phyloP scores from a whole-genome alignment of 2,888 invertebrate species.

The Drosophila leonis region DNA sequence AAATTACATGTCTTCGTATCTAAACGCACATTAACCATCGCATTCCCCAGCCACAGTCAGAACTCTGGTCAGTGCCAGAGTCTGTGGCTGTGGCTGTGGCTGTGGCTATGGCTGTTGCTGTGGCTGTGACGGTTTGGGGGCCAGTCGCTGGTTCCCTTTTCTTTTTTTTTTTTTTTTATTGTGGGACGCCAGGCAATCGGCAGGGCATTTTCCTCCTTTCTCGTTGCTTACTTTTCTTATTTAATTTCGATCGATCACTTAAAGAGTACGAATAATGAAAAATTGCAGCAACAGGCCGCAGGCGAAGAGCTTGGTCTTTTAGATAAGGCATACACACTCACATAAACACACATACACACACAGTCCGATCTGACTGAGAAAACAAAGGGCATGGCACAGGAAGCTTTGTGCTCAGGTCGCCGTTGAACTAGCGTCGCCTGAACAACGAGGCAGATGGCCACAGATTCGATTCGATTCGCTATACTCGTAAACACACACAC shows the following conservation, averaged over 20 bases:
- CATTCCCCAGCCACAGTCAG: constrained; percentile 49
- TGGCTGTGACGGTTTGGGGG: constrained; percentile 21
- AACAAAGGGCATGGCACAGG: constrained; percentile 23
- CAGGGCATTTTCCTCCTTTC: constrained; percentile 53
- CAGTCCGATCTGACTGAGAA: not conserved
- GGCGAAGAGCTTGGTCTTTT: constrained; percentile 56
- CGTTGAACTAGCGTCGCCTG: constrained; percentile 11
- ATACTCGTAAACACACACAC: constrained; percentile 10
- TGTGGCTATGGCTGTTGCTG: constrained; percentile 8
- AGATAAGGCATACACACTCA: constrained; percentile 46
- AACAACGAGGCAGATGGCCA: constrained; percentile 16
- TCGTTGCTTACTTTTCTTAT: constrained; percentile 74
- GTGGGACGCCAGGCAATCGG: constrained; percentile 31
- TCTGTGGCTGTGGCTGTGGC: not conserved
- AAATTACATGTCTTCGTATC: constrained; percentile 79
- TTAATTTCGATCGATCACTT: constrained; percentile 79
- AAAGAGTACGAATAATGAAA: constrained; percentile 76
- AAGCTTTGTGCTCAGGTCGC: not conserved
- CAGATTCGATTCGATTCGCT: constrained; percentile 27
- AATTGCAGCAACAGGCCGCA: constrained; percentile 70
- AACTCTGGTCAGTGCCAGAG: not conserved
- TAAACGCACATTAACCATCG: constrained; percentile 81
- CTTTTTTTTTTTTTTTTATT: constrained; percentile 3
- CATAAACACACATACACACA: constrained; percentile 14
- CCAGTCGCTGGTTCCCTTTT: constrained; percentile 38